Evolutionary conservation across 1,140 invertebrate species (phyloP).

Genomic region (Delia radicum): DNA sequence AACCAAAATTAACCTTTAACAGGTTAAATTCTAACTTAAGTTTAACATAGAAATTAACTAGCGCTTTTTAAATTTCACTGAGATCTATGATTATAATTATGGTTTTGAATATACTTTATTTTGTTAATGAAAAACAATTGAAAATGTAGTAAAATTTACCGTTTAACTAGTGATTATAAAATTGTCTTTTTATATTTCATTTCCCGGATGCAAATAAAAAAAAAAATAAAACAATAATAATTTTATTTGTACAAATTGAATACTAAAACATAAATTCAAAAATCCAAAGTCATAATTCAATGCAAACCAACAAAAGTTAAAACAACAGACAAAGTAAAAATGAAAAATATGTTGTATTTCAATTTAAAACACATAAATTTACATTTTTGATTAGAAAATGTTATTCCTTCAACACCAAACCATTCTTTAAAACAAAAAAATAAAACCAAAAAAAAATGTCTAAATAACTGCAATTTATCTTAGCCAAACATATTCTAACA

Average conservation of each 20-base stretch:
- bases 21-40: too few species aligned
- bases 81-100: too few species aligned
- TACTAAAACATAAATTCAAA: neutral
- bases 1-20: too few species aligned
- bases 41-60: too few species aligned
- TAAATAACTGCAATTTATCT: too few species aligned
- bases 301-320: neutral
- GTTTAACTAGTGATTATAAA: neutral
- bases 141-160: too few species aligned
- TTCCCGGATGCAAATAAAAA: neutral
- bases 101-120: too few species aligned
- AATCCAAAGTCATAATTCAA: neutral
- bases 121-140: too few species aligned
- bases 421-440: neutral
- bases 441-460: neutral
- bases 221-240: neutral
- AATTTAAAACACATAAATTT: neutral
- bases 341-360: neutral
- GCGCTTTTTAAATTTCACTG: too few species aligned
- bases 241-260: too few species aligned
- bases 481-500: too few species aligned
- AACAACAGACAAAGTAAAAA: neutral
- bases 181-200: neutral
- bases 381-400: neutral
- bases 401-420: neutral